Percentiles rank a stretch among this genome's conserved stretches.
phyloP scores from a whole-genome alignment of 2,797 vertebrate species.

The Tiaroga cobitis region DNA sequence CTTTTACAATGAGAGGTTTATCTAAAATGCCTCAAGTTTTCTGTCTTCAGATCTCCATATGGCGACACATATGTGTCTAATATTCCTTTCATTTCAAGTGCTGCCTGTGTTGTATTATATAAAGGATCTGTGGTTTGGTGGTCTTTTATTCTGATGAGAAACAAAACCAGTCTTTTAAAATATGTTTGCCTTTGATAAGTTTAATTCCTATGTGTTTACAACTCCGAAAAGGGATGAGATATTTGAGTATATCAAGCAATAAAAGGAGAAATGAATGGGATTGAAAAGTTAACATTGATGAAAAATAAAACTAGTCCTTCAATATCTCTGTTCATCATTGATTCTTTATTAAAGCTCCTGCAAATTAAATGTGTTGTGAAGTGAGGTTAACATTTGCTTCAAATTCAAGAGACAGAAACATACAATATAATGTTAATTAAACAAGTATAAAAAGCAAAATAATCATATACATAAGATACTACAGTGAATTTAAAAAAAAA shows the following conservation, averaged over 20 bases:
- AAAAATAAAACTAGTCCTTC: not conserved
- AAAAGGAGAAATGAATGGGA: not conserved
- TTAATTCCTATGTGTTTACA: not conserved
- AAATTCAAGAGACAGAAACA: not conserved
- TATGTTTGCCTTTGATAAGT: not conserved
- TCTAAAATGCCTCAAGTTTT: constrained; percentile 12
- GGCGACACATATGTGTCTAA: not conserved
- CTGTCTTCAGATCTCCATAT: not conserved
- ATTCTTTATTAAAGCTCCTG: not conserved
- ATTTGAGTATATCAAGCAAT: not conserved
- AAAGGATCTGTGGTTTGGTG: not conserved
- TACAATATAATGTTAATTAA: not conserved
- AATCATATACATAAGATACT: not conserved
- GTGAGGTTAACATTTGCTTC: not conserved
- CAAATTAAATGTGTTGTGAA: not conserved
- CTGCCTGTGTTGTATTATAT: not conserved
- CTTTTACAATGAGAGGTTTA: not conserved
- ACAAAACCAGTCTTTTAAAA: not conserved
- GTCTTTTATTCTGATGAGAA: not conserved
- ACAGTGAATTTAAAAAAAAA: not conserved
- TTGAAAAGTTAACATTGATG: not conserved
- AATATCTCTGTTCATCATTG: not conserved
- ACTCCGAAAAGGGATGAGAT: not conserved
- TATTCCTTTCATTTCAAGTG: not conserved
- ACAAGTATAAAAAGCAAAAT: not conserved